phyloP scores from a whole-genome alignment of 2,888 invertebrate species.

The Noctua pronuba region DNA sequence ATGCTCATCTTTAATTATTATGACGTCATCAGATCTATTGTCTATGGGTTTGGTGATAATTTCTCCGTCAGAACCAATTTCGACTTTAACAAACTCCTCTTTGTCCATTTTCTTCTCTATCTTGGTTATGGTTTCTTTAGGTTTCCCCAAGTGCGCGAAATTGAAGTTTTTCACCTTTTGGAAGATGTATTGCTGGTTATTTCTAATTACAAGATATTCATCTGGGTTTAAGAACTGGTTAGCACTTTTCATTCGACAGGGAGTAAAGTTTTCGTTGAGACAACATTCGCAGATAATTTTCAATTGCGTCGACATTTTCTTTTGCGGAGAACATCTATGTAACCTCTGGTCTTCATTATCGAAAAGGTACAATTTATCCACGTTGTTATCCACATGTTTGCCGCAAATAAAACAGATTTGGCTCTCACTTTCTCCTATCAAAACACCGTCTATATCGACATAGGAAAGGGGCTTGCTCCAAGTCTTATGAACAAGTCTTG shows the following conservation, averaged over 20 bases:
- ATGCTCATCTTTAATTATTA: slow-evolving; percentile 76
- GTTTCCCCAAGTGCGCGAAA: slow-evolving; percentile 63
- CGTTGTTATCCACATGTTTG: slow-evolving; percentile 76
- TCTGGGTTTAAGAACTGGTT: slow-evolving; percentile 82
- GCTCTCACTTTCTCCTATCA: slow-evolving; percentile 78
- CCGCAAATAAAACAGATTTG: slow-evolving; percentile 85
- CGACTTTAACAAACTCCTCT: slow-evolving; percentile 84
- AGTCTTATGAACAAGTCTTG: slow-evolving; percentile 79
- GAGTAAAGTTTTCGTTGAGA: slow-evolving; percentile 81
- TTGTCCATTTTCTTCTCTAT: slow-evolving; percentile 67
- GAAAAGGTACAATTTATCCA: slow-evolving; percentile 85
- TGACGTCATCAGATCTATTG: slow-evolving; percentile 75
- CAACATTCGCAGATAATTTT: slow-evolving; percentile 86
- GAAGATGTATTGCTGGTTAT: slow-evolving; percentile 87
- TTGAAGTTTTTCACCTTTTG: slow-evolving; percentile 79
- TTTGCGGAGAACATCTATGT: slow-evolving; percentile 82
- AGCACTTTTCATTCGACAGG: slow-evolving; percentile 81
- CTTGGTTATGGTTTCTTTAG: slow-evolving; percentile 66
- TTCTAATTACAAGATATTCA: slow-evolving; percentile 85
- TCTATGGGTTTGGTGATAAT: slow-evolving; percentile 81
- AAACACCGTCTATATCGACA: slow-evolving; percentile 77
- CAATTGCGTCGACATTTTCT: slow-evolving; percentile 79
- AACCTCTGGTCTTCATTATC: slow-evolving; percentile 87
- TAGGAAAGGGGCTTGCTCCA: slow-evolving; percentile 74
- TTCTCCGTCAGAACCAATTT: slow-evolving; percentile 86